A percentile compares a stretch with the other conserved stretches of the same genome.
phyloP scores from a whole-genome alignment of 1,140 invertebrate species.

The Megalonaias nervosa region DNA sequence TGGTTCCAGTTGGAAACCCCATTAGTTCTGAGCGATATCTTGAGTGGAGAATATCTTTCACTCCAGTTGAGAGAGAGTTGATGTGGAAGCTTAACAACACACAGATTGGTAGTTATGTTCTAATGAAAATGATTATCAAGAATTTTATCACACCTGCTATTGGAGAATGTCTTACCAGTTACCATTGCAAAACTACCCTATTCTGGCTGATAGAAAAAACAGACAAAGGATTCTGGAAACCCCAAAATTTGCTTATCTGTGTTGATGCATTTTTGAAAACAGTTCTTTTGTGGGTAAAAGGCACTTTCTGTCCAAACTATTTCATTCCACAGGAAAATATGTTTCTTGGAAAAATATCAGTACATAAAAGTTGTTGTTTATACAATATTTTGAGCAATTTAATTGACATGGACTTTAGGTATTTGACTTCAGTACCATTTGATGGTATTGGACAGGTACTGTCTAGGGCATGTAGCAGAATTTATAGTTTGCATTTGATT shows the following conservation, averaged over 20 bases:
- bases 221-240: neutral
- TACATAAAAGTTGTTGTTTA: too few species aligned
- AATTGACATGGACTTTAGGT: too few species aligned
- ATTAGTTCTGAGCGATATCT: neutral
- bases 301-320: neutral
- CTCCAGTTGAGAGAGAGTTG: neutral
- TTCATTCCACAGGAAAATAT: too few species aligned
- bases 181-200: constrained; percentile 12
- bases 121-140: constrained; percentile 16
- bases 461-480: too few species aligned
- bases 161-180: neutral
- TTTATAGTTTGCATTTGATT: too few species aligned
- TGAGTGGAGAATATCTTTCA: constrained; percentile 16
- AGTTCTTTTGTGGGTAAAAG: too few species aligned
- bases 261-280: neutral
- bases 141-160: neutral
- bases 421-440: too few species aligned
- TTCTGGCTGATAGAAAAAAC: constrained; percentile 1
- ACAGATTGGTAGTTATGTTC: constrained; percentile 8
- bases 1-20: constrained; percentile 5
- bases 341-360: too few species aligned
- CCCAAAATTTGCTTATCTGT: neutral
- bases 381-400: too few species aligned
- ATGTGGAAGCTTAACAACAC: constrained; percentile 18
- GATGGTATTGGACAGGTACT: too few species aligned